phyloP scores from a whole-genome alignment of 2,113 vertebrate genomes.

The Choloepus hoffmanni region DNA sequence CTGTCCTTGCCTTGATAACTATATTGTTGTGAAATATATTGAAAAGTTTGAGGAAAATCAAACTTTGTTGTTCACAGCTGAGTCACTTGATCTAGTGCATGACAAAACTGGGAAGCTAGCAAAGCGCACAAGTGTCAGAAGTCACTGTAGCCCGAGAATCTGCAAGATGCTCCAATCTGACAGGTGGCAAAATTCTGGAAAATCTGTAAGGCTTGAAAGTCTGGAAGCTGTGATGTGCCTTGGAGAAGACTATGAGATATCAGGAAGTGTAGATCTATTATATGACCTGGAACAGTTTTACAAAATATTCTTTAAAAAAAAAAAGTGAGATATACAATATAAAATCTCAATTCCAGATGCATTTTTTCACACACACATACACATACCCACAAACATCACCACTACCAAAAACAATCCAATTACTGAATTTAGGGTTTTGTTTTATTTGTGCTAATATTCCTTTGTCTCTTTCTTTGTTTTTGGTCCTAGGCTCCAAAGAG shows the following conservation, averaged over 20 bases:
- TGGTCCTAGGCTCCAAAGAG: conserved; percentile 2
- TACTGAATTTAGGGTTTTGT: background rate
- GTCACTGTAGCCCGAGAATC: background rate
- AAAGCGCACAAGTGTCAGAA: background rate
- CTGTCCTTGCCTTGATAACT: background rate
- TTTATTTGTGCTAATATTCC: background rate
- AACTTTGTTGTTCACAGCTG: background rate
- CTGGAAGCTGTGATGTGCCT: background rate
- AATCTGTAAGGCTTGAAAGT: background rate
- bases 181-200: background rate
- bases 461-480: background rate
- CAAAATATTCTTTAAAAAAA: background rate
- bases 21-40: background rate
- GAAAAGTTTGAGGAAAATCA: background rate
- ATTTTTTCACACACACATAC: background rate
- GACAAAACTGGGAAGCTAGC: background rate
- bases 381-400: too few species aligned
- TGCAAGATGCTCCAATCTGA: background rate
- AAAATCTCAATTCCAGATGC: conserved; percentile 5
- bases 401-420: background rate
- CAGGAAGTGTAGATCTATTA: background rate
- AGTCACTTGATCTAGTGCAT: background rate
- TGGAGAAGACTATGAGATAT: background rate
- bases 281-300: background rate
- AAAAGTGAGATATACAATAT: background rate